These are phyloP conservation scores for Rhodeus uyekii DNA, from an alignment of 2,797 vertebrate species.

Conservation along the genomic window DNA sequence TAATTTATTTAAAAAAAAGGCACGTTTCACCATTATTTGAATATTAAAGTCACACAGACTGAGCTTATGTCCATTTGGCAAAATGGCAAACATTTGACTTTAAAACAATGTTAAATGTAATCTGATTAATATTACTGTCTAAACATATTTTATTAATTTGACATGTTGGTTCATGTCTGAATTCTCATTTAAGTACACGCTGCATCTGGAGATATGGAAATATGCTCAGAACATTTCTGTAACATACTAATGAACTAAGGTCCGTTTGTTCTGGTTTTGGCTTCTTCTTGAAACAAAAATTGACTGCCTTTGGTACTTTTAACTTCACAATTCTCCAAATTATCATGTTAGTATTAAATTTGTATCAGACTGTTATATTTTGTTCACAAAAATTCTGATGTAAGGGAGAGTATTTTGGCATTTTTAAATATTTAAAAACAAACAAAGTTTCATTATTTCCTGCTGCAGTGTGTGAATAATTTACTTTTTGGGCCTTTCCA, in stretches of 20 bases:
- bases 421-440: background rate
- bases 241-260: background rate
- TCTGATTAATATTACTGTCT: background rate
- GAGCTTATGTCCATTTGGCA: background rate
- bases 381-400: background rate
- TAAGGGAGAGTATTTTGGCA: background rate
- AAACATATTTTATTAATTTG: background rate
- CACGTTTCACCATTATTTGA: background rate
- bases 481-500: slow-evolving; percentile 12
- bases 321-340: background rate
- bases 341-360: background rate
- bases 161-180: slow-evolving; percentile 56
- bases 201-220: slow-evolving; percentile 59
- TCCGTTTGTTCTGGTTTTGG: background rate
- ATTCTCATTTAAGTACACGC: slow-evolving; percentile 50
- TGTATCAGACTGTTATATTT: background rate
- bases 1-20: background rate
- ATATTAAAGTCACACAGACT: background rate
- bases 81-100: background rate
- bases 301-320: background rate
- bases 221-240: background rate
- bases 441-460: slow-evolving; percentile 38
- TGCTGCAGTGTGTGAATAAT: slow-evolving; percentile 52
- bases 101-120: slow-evolving; percentile 12
- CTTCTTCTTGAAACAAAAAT: background rate